Percentiles rank a stretch among this genome's conserved stretches.
Evolutionary conservation across 1,140 invertebrate species (phyloP).

Genomic region (Hylaeus anthracinus): DNA sequence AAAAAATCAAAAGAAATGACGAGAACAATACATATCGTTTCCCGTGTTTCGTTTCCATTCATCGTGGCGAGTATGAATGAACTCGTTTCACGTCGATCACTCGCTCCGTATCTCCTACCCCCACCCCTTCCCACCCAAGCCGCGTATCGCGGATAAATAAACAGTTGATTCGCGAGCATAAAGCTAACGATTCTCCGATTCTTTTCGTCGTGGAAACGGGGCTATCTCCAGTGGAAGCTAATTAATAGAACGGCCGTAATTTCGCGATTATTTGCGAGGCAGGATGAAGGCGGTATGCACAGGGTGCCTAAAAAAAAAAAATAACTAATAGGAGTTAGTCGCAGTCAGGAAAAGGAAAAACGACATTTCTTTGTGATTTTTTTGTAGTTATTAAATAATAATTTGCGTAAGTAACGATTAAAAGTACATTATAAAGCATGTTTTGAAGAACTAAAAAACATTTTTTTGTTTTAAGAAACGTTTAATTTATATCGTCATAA

Average conservation of each 20-base stretch:
- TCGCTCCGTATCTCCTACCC: slow-evolving; percentile 30
- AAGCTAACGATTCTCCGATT: slow-evolving; percentile 53
- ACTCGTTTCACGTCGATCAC: slow-evolving; percentile 68
- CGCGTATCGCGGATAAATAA: slow-evolving; percentile 59
- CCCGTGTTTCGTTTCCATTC: slow-evolving; percentile 43
- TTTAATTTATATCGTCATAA: no score
- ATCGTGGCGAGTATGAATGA: slow-evolving; percentile 60
- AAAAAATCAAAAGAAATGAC: not conserved
- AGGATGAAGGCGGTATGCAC: not conserved
- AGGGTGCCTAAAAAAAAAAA: not conserved
- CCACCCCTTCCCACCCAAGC: not conserved
- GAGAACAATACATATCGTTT: slow-evolving; percentile 39
- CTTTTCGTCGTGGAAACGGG: not conserved
- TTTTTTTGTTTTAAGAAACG: no score
- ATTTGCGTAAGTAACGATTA: no score
- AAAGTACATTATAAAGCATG: no score
- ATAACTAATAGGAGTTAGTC: no score
- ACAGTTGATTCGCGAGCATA: slow-evolving; percentile 63
- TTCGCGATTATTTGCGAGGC: slow-evolving; percentile 19
- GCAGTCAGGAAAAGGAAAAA: no score
- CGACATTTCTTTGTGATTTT: no score
- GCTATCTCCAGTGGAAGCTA: slow-evolving; percentile 31
- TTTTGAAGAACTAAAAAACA: no score
- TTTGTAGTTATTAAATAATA: no score
- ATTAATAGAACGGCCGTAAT: slow-evolving; percentile 54